Conservation (phyloP, 2,113 vertebrate genomes). For the Crotophaga sulcirostris region DNA sequence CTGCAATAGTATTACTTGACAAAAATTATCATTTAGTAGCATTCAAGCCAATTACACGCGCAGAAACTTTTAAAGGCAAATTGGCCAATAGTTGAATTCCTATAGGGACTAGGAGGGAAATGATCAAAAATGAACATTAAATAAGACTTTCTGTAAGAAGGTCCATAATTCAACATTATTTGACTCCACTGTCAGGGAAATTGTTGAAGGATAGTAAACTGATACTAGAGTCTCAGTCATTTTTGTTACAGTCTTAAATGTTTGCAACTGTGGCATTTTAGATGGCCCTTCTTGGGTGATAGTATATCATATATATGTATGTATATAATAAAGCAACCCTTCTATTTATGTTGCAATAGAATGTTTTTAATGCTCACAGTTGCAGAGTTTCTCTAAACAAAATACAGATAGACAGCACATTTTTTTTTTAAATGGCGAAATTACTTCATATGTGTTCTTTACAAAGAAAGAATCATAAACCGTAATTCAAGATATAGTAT, state of each 20-base stretch:
- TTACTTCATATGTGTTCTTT: not conserved
- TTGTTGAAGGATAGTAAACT: conserved; percentile 78
- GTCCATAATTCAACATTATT: conserved; percentile 83
- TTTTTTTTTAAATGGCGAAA: not conserved
- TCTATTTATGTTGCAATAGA: conserved; percentile 53
- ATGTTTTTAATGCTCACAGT: not conserved
- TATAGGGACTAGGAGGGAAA: conserved; percentile 69
- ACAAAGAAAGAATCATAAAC: conserved; percentile 4
- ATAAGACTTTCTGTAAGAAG: conserved; percentile 77
- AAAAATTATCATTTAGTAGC: conserved; percentile 69
- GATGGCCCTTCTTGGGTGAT: conserved; percentile 55
- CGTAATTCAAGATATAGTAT: not conserved
- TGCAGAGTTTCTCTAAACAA: not conserved
- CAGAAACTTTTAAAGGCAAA: conserved; percentile 66
- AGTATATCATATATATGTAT: conserved; percentile 49
- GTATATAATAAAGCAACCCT: conserved; percentile 58
- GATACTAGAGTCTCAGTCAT: conserved; percentile 69
- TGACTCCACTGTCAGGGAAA: conserved; percentile 77
- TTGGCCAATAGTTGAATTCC: conserved; percentile 66
- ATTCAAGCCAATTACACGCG: not conserved
- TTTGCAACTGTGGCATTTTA: conserved; percentile 71
- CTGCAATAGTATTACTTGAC: conserved; percentile 36
- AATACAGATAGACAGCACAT: not conserved
- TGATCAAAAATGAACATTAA: conserved; percentile 78
- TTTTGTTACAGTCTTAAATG: conserved; percentile 79